A percentile compares a stretch with the other conserved stretches of the same genome.
These are phyloP conservation scores for Lysandra bellargus DNA, from an alignment of 2,888 invertebrate genomes.

Conservation along the genomic window DNA sequence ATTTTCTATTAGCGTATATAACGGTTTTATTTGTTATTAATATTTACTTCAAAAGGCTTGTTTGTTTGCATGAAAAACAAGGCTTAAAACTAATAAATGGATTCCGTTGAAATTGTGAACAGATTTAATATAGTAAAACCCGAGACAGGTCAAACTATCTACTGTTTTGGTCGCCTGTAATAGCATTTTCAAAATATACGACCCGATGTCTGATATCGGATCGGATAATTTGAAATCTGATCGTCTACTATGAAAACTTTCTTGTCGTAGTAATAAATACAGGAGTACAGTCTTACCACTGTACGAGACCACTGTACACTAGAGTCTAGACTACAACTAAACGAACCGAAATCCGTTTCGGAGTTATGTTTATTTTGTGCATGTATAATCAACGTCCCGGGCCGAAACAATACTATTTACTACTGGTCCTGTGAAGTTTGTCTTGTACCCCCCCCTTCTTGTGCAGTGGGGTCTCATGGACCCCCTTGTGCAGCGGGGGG, in stretches of 20 bases:
- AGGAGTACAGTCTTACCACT: not conserved
- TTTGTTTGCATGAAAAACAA: too few species aligned
- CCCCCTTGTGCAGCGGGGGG: not conserved
- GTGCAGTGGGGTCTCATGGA: not conserved
- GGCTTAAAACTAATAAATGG: too few species aligned
- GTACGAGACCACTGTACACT: not conserved
- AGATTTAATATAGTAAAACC: too few species aligned
- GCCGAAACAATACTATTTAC: conserved; percentile 15
- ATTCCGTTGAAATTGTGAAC: too few species aligned
- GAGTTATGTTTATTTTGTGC: conserved; percentile 9
- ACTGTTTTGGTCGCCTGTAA: too few species aligned
- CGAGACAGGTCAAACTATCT: too few species aligned
- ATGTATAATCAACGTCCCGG: conserved; percentile 10
- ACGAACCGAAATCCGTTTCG: not conserved
- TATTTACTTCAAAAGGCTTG: too few species aligned
- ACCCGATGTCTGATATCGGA: not conserved
- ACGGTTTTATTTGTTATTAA: too few species aligned
- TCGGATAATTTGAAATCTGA: too few species aligned
- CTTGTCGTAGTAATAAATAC: not conserved
- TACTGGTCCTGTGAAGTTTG: not conserved
- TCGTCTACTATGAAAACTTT: too few species aligned
- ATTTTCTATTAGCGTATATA: not conserved
- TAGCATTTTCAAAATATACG: too few species aligned
- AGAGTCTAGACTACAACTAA: not conserved
- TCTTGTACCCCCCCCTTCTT: not conserved